Conservation (phyloP, 35 echinoderm and acorn worm species). For the Acanthaster planci region DNA sequence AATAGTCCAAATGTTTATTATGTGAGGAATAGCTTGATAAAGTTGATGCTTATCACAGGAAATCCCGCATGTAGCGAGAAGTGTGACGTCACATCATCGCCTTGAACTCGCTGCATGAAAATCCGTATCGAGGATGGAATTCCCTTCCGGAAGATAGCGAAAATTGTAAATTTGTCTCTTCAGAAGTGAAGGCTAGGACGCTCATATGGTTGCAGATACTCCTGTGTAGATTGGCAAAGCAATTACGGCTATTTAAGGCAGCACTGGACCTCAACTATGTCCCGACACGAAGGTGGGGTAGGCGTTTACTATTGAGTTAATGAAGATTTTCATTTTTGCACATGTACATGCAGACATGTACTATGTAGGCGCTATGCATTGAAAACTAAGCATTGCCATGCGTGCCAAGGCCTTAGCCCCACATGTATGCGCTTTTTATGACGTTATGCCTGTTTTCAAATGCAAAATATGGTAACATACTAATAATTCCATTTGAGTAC, state of each 20-base stretch:
- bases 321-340: neutral
- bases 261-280: slow-evolving; percentile 57
- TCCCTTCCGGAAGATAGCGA: slow-evolving; percentile 19
- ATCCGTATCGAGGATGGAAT: slow-evolving; percentile 19
- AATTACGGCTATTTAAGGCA: neutral
- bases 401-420: too few relatives aligned
- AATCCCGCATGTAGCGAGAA: neutral
- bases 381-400: too few relatives aligned
- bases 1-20: neutral
- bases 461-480: too few relatives aligned
- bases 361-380: neutral
- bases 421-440: too few relatives aligned
- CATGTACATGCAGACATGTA: neutral
- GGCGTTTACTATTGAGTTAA: neutral
- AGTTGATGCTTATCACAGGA: neutral
- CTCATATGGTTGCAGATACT: neutral
- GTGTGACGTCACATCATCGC: neutral
- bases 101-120: slow-evolving; percentile 8
- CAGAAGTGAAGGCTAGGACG: neutral
- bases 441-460: too few relatives aligned
- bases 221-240: neutral
- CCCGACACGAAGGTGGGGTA: slow-evolving; percentile 86
- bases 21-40: neutral
- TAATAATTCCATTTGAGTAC: too few relatives aligned
- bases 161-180: neutral